A percentile compares a stretch with the other conserved stretches of the same genome.
Conservation (phyloP, 1,140 invertebrate genomes). For the Formica selysi region DNA sequence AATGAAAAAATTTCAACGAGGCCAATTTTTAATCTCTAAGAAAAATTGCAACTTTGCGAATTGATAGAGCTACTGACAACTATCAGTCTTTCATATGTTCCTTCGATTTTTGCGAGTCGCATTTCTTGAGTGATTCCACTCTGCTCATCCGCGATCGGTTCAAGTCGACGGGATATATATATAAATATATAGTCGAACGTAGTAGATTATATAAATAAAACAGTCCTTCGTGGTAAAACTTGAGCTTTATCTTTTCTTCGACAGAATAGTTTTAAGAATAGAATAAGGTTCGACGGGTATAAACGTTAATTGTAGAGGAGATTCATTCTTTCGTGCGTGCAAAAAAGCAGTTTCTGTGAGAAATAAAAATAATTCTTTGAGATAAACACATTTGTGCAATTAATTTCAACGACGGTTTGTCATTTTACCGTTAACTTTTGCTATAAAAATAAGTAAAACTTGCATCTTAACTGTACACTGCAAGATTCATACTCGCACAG, state of each 20-base stretch:
- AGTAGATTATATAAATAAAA: constrained; percentile 73
- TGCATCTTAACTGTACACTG: not conserved
- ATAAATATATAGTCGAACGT: constrained; percentile 62
- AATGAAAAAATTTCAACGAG: not conserved
- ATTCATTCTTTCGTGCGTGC: constrained; percentile 13
- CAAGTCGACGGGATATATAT: constrained; percentile 57
- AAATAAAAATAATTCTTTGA: not conserved
- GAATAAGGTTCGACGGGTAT: constrained; percentile 63
- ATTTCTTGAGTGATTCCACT: not conserved
- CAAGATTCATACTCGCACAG: not conserved
- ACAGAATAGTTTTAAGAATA: constrained; percentile 71
- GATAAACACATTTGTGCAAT: not conserved
- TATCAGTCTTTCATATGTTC: not conserved
- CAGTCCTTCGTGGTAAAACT: constrained; percentile 58
- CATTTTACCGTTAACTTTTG: not conserved
- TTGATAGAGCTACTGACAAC: too few species aligned
- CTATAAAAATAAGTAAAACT: not conserved
- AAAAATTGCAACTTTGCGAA: too few species aligned
- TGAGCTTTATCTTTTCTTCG: constrained; percentile 71
- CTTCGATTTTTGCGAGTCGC: not conserved
- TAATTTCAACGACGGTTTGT: not conserved
- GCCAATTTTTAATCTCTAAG: too few species aligned
- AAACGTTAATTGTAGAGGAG: constrained; percentile 64
- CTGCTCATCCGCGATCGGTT: constrained; percentile 47
- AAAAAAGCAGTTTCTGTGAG: not conserved